Conservation (phyloP, 1,140 invertebrate species). For the Papilio xuthus region DNA sequence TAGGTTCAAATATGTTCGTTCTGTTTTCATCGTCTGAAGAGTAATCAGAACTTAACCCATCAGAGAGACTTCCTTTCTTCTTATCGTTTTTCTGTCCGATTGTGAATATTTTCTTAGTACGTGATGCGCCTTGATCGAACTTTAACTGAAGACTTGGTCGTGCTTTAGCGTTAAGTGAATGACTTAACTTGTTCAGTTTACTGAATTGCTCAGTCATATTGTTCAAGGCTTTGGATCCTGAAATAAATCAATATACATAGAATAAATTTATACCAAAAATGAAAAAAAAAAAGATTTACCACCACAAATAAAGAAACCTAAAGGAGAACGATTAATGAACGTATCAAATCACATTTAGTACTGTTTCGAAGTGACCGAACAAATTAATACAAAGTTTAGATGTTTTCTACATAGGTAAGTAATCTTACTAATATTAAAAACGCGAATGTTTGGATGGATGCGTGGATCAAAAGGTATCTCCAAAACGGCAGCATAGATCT, state of each 20-base stretch:
- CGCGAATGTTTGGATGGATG: no score
- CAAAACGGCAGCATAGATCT: no score
- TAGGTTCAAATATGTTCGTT: conserved; percentile 80
- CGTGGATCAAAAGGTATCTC: no score
- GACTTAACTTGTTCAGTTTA: conserved; percentile 89
- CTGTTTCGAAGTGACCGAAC: no score
- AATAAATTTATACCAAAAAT: no score
- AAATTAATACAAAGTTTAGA: no score
- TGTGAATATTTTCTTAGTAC: conserved; percentile 79
- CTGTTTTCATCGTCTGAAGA: conserved; percentile 79
- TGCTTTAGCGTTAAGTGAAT: conserved; percentile 83
- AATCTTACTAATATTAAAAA: no score
- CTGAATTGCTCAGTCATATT: conserved; percentile 93
- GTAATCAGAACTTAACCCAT: conserved; percentile 78
- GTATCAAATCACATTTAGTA: no score
- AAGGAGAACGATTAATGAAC: no score
- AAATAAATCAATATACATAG: conserved; percentile 25
- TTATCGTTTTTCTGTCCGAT: conserved; percentile 73
- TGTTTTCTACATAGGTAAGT: no score
- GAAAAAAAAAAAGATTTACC: no score
- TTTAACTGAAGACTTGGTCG: conserved; percentile 71
- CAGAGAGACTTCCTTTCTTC: conserved; percentile 76
- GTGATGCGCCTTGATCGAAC: conserved; percentile 67
- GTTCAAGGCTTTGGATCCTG: conserved; percentile 88
- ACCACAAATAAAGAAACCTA: no score